phyloP scores from a whole-genome alignment of 2,797 vertebrate genomes.

The Bradypus variegatus region DNA sequence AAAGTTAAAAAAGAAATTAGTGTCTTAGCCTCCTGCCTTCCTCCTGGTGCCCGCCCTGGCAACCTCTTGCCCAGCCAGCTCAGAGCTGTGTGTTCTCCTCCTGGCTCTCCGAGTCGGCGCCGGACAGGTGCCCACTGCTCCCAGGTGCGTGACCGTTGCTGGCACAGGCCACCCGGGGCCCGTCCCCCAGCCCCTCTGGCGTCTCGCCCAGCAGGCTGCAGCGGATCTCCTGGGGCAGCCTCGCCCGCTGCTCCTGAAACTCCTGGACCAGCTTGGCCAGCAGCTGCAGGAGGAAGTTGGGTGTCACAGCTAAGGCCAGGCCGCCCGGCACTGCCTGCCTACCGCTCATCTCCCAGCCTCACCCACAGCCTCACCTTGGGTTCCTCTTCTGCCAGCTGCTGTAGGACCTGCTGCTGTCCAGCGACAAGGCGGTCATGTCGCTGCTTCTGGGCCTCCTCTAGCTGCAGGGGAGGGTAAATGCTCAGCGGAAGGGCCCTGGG shows the following conservation, averaged over 20 bases:
- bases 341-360: fast-evolving
- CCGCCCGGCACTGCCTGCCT: fast-evolving
- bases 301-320: background rate
- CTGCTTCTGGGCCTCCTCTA: slow-evolving; percentile 83
- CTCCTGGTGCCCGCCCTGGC: slow-evolving; percentile 36
- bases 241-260: slow-evolving; percentile 72
- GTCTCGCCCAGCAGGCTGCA: slow-evolving; percentile 78
- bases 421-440: slow-evolving; percentile 78
- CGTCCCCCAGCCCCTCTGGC: slow-evolving; percentile 55
- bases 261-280: slow-evolving; percentile 72
- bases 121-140: slow-evolving; percentile 61
- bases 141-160: slow-evolving; percentile 64
- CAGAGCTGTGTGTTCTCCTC: slow-evolving; percentile 69
- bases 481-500: background rate
- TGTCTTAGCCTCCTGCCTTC: slow-evolving; percentile 49
- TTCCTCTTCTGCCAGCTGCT: slow-evolving; percentile 78
- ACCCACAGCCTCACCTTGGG: slow-evolving; percentile 72
- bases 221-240: slow-evolving; percentile 79
- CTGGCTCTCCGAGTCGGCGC: slow-evolving; percentile 71
- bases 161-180: slow-evolving; percentile 57
- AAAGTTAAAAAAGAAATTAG: slow-evolving; percentile 59
- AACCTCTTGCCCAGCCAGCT: slow-evolving; percentile 52
- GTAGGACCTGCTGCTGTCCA: slow-evolving; percentile 78
- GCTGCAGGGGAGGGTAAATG: slow-evolving; percentile 63
- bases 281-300: slow-evolving; percentile 66